phyloP scores from a whole-genome alignment of 2,888 invertebrate genomes.

The Microdon myrmicae region DNA sequence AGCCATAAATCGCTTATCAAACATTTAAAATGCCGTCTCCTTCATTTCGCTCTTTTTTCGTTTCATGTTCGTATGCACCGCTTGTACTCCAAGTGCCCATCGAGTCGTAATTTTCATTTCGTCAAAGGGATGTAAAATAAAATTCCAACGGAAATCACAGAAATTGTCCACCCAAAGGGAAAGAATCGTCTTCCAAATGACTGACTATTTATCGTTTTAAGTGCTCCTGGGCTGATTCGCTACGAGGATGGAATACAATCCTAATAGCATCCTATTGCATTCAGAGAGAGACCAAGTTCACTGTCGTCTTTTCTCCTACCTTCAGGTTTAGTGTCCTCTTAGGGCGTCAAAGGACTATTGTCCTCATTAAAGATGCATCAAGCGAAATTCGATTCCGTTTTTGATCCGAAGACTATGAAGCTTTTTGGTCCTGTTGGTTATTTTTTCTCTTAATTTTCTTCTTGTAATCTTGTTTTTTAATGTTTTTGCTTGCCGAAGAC shows the following conservation, averaged over 20 bases:
- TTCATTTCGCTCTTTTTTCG: slow-evolving; percentile 17
- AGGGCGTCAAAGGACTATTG: slow-evolving; percentile 10
- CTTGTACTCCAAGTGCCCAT: background rate
- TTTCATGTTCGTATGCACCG: too few species aligned
- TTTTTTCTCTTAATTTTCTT: slow-evolving; percentile 6
- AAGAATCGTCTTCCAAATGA: slow-evolving; percentile 45
- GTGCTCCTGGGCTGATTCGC: slow-evolving; percentile 22
- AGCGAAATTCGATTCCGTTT: slow-evolving; percentile 47
- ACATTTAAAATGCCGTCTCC: slow-evolving; percentile 49
- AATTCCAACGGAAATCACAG: slow-evolving; percentile 20
- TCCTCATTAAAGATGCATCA: slow-evolving; percentile 51
- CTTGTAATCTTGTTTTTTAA: too few species aligned
- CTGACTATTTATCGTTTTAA: slow-evolving; percentile 49
- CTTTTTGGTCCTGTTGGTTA: slow-evolving; percentile 2
- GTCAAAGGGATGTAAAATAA: background rate
- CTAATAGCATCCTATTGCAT: slow-evolving; percentile 29
- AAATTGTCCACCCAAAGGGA: slow-evolving; percentile 42
- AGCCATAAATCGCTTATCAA: slow-evolving; percentile 47
- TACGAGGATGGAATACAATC: slow-evolving; percentile 21
- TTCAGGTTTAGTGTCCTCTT: background rate
- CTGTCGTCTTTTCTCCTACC: background rate
- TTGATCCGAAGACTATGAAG: slow-evolving; percentile 10
- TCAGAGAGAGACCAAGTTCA: background rate
- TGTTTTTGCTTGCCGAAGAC: too few species aligned
- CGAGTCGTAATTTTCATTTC: slow-evolving; percentile 16